Evolutionary conservation across 2,113 vertebrate genomes (phyloP).

Genomic region (Cephalopholis sonnerati): DNA sequence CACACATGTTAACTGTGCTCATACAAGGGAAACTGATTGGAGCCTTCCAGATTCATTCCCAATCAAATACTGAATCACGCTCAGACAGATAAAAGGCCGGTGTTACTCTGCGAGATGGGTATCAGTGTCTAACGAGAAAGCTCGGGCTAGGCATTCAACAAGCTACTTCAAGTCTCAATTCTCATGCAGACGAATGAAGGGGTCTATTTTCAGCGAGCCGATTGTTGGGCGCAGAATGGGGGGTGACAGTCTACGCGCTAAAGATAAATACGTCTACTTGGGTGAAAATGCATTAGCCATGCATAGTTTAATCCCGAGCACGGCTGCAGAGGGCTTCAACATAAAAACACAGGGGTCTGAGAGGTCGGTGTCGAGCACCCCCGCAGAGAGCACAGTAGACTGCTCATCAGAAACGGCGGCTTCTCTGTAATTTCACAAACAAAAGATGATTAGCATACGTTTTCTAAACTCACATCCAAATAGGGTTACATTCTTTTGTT

Average conservation of each 20-base stretch:
- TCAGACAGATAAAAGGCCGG: constrained; percentile 68
- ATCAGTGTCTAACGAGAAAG: constrained; percentile 59
- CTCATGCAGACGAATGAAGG: constrained; percentile 38
- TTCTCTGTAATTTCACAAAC: constrained; percentile 59
- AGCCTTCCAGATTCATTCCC: constrained; percentile 71
- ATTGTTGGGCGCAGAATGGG: constrained; percentile 46
- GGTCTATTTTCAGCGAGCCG: constrained; percentile 52
- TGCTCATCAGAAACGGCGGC: constrained; percentile 52
- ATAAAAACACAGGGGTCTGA: constrained; percentile 49
- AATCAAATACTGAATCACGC: constrained; percentile 73
- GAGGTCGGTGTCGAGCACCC: constrained; percentile 42
- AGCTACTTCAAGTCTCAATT: constrained; percentile 51
- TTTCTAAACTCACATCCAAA: constrained; percentile 51
- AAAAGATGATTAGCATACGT: constrained; percentile 61
- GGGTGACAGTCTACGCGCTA: constrained; percentile 14
- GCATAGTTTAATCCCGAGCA: constrained; percentile 57
- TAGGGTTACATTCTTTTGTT: constrained; percentile 33
- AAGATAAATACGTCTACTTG: constrained; percentile 58
- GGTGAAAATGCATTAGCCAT: constrained; percentile 57
- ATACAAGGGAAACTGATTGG: constrained; percentile 82
- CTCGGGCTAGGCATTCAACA: constrained; percentile 34
- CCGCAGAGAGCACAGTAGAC: constrained; percentile 46
- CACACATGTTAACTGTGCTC: constrained; percentile 73
- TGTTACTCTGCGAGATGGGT: constrained; percentile 53
- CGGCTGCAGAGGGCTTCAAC: constrained; percentile 26